Conservation (phyloP, 2,888 invertebrate genomes). For the Urechis unicinctus region DNA sequence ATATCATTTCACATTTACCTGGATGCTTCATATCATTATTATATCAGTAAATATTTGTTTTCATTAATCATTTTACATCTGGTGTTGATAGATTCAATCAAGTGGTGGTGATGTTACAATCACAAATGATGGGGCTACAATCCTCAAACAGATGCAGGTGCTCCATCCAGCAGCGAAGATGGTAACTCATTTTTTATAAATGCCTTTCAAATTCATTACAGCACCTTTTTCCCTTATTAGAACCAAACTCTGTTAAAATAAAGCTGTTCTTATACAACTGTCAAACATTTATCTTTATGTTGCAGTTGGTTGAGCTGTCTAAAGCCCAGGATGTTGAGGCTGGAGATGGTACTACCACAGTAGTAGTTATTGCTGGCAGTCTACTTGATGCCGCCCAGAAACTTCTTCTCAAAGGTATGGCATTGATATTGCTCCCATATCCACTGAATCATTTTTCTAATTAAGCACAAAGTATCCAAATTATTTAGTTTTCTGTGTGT, state of each 20-base stretch:
- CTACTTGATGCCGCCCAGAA: conserved; percentile 90
- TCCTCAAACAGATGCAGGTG: conserved; percentile 97
- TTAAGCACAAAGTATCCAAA: not conserved
- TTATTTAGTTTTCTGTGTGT: not conserved
- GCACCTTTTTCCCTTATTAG: no score
- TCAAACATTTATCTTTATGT: not conserved
- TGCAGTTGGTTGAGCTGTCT: conserved; percentile 89
- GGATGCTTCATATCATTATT: not conserved
- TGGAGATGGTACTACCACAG: conserved; percentile 98
- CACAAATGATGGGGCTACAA: conserved; percentile 99
- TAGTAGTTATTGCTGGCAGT: conserved; percentile 95
- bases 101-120: conserved; percentile 97
- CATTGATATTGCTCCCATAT: not conserved
- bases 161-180: conserved; percentile 98
- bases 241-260: not conserved
- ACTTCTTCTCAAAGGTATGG: conserved; percentile 68
- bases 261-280: not conserved
- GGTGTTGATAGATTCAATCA: conserved; percentile 72
- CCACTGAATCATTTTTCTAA: not conserved
- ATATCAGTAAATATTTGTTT: not conserved
- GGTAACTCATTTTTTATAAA: conserved; percentile 59
- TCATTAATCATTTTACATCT: not conserved
- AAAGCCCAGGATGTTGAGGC: conserved; percentile 98
- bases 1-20: not conserved
- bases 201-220: not conserved